Base-by-base conservation (phyloP, 2,888 invertebrate species). In the Bhutanitis thaidina region DNA sequence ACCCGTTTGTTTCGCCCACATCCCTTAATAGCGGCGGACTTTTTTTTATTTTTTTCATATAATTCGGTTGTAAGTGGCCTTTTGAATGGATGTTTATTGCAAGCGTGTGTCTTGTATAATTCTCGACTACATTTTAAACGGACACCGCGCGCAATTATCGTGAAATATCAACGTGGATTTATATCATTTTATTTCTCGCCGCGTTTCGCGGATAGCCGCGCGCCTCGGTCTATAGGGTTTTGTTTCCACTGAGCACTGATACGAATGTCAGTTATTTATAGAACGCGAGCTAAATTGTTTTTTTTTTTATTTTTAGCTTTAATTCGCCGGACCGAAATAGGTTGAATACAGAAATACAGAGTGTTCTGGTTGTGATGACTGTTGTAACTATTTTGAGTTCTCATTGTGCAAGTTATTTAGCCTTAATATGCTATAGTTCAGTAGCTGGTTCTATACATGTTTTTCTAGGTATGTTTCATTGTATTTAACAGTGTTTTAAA, bases 1-100 rank as follows among this genome's bases (percentile, higher is more conserved):
- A 77, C 64, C 58, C 65, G 69, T 74, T 70, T 73, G 75, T 77
- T 77, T 72, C 74, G 74, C 72, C 71, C 69, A 61, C 65, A 60
- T 61, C 55, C 56, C 57, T 74, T 76, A 75, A 77, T 73, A 65
- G 66, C 60, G 60, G 60, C 58, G 56, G 55, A 62, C 70, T 65
- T 64, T 58, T 62, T 62, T 55, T n/a, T n/a, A n/a, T n/a, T 65
- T 73, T 71, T 64, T 77, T 73, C 60, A 58, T 67, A 61, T 69
- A 70, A 72, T 74, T 76, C 64, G 63, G 61, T 62, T 61, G 66
- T 74, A 67, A 64, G 71, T 66, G 62, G 58, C 59, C 60, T 59
- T 56, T 52, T 70, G 66, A 72, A 73, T 71, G 67, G 62, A 55
- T 54, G 57, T 67, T 70, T 68, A 70, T 72, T 66, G 60, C 62